Base-by-base conservation (phyloP, 2,888 invertebrate genomes). In the Dromius quadrimaculatus region DNA sequence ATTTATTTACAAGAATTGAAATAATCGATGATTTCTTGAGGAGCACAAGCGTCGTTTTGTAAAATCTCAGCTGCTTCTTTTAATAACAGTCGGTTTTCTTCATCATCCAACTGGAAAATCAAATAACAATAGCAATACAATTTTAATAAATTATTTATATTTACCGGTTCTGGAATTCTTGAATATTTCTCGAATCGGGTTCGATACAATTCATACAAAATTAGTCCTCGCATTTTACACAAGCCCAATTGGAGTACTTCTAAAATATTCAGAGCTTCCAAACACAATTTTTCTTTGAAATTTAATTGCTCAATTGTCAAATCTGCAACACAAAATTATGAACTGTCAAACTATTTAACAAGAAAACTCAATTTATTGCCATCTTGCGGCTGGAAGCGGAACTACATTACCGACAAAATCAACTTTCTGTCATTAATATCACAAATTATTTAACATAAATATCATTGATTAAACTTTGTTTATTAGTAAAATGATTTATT, bases 231-330 rank as follows among this genome's bases (percentile, higher is more conserved):
- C 73, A 82, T 77, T 76, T 81, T 81, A 72, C 78, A 79, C 57
- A 76, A 74, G 4, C 89, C 90, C 79, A 85, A 85, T 77, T 84
- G 83, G 79, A 91, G 83, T 78, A 82, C 83, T 78, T 87, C 83
- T 77, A 88, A 78, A 75, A 87, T 81, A 74, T 83, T 80, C 78
- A 90, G 81, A 76, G 88, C 82, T 80, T 88, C 87, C 71, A 85
- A 83, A 82, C 89, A 90, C 75, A 87, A 86, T 76, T 79, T 82
- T 80, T 86, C 86, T 81, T 90, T 90, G 78, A 86, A 78, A 72
- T 81, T 77, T 76, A 90, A 81, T 68, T 87, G 85, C 38, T 84
- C 82, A 74, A 86, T 84, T 76, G 87, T 83, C 76, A 90, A 83
- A 81, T 88, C 90, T 90, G 81, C 71, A 72, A 71, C n/a, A n/a